Base-by-base conservation (phyloP, 2,113 vertebrate species). In the Pavo muticus region DNA sequence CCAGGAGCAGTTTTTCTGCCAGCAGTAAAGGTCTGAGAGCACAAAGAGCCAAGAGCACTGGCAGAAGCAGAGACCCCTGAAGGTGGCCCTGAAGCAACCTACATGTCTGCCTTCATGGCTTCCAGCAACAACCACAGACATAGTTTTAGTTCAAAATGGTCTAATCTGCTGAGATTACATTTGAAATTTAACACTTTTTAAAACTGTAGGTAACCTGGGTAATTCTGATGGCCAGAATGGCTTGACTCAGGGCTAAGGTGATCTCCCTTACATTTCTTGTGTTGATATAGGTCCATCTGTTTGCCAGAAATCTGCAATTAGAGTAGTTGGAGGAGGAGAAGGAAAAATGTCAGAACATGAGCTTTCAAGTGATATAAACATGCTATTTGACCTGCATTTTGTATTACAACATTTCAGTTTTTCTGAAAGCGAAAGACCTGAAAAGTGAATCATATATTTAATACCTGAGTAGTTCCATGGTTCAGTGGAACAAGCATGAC, bases 21-120 rank as follows among this genome's bases (percentile, higher is more conserved):
- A 32, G 32, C 12, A 3, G 1, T 25, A 42, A 24, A 56, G 3
- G 7, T 59, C 30, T 0, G 0, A 59, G 21, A 64, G 14, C 35
- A 61, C 8, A 39, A 1, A 52, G 82, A 87, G 9, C n/a, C 75
- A 54, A 15, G 8, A 50, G 5, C 6, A 50, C 45, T 17, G 29
- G 12, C 3, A 61, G n/a, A 70, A 56, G 4, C 5, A 54, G 54
- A 80, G 29, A 44, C 0, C 2, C 29, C 14, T 24, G 19, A 65
- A 84, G 16, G 15, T 42, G 15, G 25, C 7, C 60, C 68, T 80
- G 40, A 59, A 90, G 52, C 14, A 87, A 16, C 0, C 3, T 6
- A 20, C 7, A 29, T 5, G 15, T 19, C 3, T 61, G 4, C 13
- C 80, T 52, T 42, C 54, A 73, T 76, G 69, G 47, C 45, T 73